Percentiles rank a stretch among this genome's conserved stretches.
phyloP scores from a whole-genome alignment of 2,797 vertebrate species.

The Platalea minor region DNA sequence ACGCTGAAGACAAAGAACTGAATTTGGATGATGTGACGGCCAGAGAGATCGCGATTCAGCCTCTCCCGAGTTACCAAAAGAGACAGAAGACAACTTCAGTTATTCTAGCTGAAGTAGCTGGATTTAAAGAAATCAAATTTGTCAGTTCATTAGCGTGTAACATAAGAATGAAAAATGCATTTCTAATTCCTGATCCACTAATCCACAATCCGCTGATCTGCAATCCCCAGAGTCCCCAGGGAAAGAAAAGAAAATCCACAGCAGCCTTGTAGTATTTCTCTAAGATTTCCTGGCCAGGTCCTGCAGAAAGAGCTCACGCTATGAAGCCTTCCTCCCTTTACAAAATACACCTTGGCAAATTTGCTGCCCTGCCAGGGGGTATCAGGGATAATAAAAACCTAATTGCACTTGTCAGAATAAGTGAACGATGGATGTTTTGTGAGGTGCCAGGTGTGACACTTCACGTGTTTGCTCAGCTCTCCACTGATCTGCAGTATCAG shows the following conservation, averaged over 20 bases:
- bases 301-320: neutral
- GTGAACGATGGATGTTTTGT: neutral
- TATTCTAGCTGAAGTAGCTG: conserved; percentile 5
- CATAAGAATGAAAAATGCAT: conserved; percentile 29
- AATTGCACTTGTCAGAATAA: neutral
- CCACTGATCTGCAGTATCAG: neutral
- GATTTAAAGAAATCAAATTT: conserved; percentile 58
- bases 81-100: neutral
- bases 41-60: neutral
- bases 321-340: neutral
- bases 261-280: neutral
- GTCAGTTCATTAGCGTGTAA: conserved; percentile 55
- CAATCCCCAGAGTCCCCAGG: neutral
- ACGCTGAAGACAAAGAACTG: neutral
- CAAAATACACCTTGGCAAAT: neutral
- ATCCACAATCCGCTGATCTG: conserved; percentile 24
- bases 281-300: neutral
- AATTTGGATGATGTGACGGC: neutral
- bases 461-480: neutral
- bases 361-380: neutral
- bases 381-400: neutral
- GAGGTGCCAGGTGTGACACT: neutral
- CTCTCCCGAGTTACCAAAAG: neutral
- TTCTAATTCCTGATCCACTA: conserved; percentile 35
- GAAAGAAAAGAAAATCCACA: conserved; percentile 14